Conservation (phyloP, 2,888 invertebrate species). For the Rhimphoctona megacephalus region DNA sequence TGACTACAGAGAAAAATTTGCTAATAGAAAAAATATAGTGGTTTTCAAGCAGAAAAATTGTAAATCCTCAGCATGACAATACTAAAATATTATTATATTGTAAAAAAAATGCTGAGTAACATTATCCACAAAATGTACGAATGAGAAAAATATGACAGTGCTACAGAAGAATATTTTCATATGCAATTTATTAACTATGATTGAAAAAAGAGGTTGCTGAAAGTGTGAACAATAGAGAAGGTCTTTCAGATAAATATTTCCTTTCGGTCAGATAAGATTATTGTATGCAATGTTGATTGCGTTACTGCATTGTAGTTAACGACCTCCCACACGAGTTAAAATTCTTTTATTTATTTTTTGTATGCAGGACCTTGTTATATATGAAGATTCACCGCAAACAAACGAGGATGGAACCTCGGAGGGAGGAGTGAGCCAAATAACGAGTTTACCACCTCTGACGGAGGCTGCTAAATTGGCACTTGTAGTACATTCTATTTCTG, state of each 20-base stretch:
- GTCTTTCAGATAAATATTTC: conserved; percentile 2
- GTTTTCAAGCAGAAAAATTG: no score
- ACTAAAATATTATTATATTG: no score
- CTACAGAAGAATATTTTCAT: background rate
- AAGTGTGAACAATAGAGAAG: background rate
- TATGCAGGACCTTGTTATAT: conserved; percentile 81
- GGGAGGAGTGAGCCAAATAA: conserved; percentile 77
- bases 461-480: conserved; percentile 88
- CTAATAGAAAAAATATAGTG: no score
- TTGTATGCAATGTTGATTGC: background rate
- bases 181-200: background rate
- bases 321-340: background rate
- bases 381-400: conserved; percentile 81
- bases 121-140: no score
- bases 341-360: background rate
- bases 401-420: conserved; percentile 87
- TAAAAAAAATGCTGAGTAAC: no score
- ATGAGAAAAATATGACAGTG: background rate
- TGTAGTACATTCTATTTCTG: conserved; percentile 94
- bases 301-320: no score
- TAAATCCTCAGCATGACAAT: no score
- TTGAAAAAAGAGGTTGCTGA: background rate
- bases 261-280: conserved; percentile 38
- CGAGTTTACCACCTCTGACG: conserved; percentile 82
- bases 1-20: no score